A percentile compares a stretch with the other conserved stretches of the same genome.
phyloP scores from a whole-genome alignment of 2,797 vertebrate species.

The Hydrolagus colliei region DNA sequence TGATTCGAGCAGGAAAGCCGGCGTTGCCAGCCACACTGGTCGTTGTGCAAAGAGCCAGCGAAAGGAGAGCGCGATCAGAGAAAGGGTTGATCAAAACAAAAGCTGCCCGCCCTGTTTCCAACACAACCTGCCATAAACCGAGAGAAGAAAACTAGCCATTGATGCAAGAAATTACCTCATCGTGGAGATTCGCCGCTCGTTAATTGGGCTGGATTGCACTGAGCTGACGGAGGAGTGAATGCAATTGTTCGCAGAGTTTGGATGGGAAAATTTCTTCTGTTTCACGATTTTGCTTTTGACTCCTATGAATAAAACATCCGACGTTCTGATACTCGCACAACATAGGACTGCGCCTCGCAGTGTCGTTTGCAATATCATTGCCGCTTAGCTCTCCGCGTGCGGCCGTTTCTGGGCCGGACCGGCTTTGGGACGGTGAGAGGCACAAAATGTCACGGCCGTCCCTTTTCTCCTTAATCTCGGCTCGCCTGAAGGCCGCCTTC shows the following conservation, averaged over 20 bases:
- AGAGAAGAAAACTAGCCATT: too few relatives aligned
- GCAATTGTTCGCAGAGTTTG: neutral
- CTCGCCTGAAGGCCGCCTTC: neutral
- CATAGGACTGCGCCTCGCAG: neutral
- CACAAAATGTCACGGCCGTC: neutral
- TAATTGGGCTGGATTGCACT: neutral
- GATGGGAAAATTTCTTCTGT: neutral
- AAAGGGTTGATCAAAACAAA: too few relatives aligned
- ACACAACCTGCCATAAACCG: too few relatives aligned
- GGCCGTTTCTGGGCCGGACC: too few relatives aligned
- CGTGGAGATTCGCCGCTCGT: too few relatives aligned
- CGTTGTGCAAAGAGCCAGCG: too few relatives aligned
- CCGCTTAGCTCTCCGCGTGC: neutral
- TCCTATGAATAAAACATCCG: slow-evolving; percentile 1
- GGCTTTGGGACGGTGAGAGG: neutral
- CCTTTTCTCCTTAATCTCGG: neutral
- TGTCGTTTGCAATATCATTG: neutral
- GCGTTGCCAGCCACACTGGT: too few relatives aligned
- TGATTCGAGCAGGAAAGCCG: too few relatives aligned
- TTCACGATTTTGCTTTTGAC: neutral
- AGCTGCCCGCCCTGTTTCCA: too few relatives aligned
- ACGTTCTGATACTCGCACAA: neutral
- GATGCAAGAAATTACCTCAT: too few relatives aligned
- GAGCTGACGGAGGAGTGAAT: neutral
- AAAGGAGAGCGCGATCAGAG: too few relatives aligned